A percentile compares a stretch with the other conserved stretches of the same genome.
These are phyloP conservation scores for Pseudopodoces humilis DNA, from an alignment of 2,113 vertebrate species.

Conservation along the genomic window DNA sequence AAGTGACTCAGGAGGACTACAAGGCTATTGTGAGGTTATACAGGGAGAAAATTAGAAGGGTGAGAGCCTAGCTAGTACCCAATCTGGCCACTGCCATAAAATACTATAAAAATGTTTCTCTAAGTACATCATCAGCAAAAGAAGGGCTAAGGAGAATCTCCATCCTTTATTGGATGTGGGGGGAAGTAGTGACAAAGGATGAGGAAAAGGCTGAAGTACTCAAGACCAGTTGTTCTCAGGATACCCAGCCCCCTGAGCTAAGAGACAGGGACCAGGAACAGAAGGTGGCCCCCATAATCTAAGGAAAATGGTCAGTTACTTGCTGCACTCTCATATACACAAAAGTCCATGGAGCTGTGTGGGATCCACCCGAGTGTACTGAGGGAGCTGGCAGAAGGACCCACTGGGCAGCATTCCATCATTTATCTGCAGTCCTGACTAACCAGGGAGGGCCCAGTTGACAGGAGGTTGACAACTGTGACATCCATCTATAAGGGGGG, in stretches of 20 bases:
- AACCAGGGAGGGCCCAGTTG: background rate
- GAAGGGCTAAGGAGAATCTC: background rate
- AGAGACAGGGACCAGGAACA: background rate
- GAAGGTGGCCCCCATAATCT: background rate
- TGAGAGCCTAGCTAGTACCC: too few relatives aligned
- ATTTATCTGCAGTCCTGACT: background rate
- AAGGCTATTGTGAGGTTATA: background rate
- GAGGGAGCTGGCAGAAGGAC: background rate
- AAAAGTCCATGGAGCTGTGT: background rate
- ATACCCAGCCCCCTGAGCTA: background rate
- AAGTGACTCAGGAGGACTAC: background rate
- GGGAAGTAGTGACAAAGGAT: background rate
- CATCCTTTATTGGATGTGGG: background rate
- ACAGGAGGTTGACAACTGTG: background rate
- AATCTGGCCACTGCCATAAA: background rate
- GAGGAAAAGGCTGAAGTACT: background rate
- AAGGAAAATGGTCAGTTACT: background rate
- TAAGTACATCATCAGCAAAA: background rate
- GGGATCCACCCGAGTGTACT: fast-evolving
- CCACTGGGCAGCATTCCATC: background rate
- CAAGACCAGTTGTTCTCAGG: background rate
- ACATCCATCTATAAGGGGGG: background rate
- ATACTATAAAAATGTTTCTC: background rate
- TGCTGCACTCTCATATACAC: background rate
- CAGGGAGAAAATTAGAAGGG: background rate